phyloP scores from a whole-genome alignment of 2,797 vertebrate species.

The Glyptemys insculpta region DNA sequence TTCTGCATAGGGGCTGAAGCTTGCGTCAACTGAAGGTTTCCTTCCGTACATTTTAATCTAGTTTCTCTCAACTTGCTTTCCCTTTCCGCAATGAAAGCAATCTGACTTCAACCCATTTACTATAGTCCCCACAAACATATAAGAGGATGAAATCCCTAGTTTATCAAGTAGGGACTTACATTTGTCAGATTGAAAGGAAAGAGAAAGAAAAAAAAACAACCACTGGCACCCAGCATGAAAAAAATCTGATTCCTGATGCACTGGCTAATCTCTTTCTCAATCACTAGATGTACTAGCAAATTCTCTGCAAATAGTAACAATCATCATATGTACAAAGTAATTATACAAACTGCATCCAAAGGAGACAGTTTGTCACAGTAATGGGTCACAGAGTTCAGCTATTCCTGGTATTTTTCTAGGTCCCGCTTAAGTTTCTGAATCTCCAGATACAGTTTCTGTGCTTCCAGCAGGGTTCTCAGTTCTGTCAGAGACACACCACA shows the following conservation, averaged over 20 bases:
- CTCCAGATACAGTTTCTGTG: slow-evolving; percentile 61
- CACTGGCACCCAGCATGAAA: rapidly evolving
- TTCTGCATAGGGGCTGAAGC: rapidly evolving
- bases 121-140: neutral
- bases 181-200: neutral
- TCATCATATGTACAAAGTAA: neutral
- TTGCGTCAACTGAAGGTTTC: rapidly evolving
- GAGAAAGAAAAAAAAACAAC: rapidly evolving
- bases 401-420: rapidly evolving
- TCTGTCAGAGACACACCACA: slow-evolving; percentile 47
- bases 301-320: neutral
- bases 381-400: neutral
- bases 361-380: neutral
- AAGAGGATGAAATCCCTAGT: neutral
- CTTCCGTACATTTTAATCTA: neutral
- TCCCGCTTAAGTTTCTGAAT: slow-evolving; percentile 52
- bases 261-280: neutral
- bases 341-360: rapidly evolving
- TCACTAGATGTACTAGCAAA: neutral
- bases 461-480: slow-evolving; percentile 44
- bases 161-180: neutral
- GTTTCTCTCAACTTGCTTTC: neutral
- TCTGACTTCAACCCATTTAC: neutral
- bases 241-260: neutral
- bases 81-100: neutral